Evolutionary conservation across 2,888 invertebrate species (phyloP), one percentile per base, ranked within the genome.

Genomic region (Entomobrya multifasciata): DNA sequence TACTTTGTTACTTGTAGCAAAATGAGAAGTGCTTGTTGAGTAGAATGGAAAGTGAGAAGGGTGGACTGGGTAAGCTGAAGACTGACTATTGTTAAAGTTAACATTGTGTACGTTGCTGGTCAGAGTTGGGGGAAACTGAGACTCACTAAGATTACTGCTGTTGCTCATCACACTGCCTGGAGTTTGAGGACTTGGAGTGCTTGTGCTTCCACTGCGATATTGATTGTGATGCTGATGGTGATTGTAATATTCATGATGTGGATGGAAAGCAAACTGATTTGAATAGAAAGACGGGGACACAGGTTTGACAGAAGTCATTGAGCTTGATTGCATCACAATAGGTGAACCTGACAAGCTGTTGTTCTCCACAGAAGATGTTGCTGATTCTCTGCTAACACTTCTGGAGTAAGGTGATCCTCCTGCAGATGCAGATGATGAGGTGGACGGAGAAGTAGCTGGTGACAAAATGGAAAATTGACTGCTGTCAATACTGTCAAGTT

Each of bases 231-330:
- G 36, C 3, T 22, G 17, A 44, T 57, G n/a, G 49, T n/a, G 41
- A 65, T 62, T 25, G n/a, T 62, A 44, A 79, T 86, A 62, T 8
- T 86, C 60, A 47, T 11, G 30, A 41, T 67, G 85, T 72, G 57
- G 30, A 41, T 60, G 22, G 52, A 74, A 79, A 41, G 70, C 41
- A 36, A 88, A 86, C 67, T 88, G 88, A 88, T 86, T 86, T 82
- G 88, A 74, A 77, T 78, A 82, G 84, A 81, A 78, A n/a, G 81
- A 49, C 47, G 78, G 86, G 85, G 67, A 80, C 83, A 70, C 62
- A 74, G 65, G 74, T 65, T 88, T 88, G 89, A 88, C 87, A 87
- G 81, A 83, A 88, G 87, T 87, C 85, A 87, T 86, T 60, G 86
- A 65, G 67, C 55, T 67, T 76, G 84, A 80, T 80, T 80, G 86